These are phyloP conservation scores for Microcebus tavaratra DNA, from an alignment of 2,113 vertebrate genomes.

Conservation along the genomic window DNA sequence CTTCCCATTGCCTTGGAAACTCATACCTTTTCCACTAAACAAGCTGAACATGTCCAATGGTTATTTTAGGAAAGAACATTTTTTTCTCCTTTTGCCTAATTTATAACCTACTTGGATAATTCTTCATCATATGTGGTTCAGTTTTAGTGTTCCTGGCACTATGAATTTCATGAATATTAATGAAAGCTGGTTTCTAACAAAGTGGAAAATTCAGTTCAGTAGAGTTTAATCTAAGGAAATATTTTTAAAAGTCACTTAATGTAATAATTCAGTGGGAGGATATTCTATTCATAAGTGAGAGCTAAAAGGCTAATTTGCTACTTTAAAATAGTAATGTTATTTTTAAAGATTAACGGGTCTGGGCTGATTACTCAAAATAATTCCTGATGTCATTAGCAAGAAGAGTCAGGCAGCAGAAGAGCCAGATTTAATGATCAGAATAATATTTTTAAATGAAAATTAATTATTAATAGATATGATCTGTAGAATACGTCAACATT, in stretches of 20 bases:
- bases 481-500: not conserved
- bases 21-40: not conserved
- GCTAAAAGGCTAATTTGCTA: not conserved
- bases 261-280: not conserved
- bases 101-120: slow-evolving; percentile 5
- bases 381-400: not conserved
- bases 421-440: not conserved
- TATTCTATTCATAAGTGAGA: not conserved
- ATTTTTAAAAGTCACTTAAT: slow-evolving; percentile 12
- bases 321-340: not conserved
- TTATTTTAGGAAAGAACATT: not conserved
- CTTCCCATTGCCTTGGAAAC: slow-evolving; percentile 11
- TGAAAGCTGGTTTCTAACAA: slow-evolving; percentile 16
- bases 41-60: not conserved
- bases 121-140: not conserved
- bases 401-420: not conserved
- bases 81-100: slow-evolving; percentile 24
- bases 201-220: slow-evolving; percentile 6
- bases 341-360: not conserved
- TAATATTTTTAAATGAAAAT: not conserved
- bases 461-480: not conserved
- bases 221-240: slow-evolving; percentile 25
- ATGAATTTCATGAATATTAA: slow-evolving; percentile 17
- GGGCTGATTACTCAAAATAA: not conserved
- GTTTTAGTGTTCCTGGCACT: not conserved